These are phyloP conservation scores for Cranoglanis bouderius DNA, from an alignment of 2,113 vertebrate genomes.

Conservation along the genomic window DNA sequence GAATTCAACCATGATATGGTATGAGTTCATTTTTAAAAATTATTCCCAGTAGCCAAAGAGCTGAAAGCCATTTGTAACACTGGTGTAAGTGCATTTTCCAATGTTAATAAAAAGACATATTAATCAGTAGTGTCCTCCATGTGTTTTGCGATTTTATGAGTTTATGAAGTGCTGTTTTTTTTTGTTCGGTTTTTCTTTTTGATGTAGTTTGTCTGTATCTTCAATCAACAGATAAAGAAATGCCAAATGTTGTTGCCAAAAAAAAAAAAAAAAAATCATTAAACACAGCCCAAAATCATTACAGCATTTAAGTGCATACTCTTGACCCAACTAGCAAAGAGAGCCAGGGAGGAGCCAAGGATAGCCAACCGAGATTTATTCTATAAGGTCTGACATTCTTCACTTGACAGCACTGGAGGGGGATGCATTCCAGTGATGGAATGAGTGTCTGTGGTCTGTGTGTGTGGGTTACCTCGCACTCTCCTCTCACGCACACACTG, in stretches of 20 bases:
- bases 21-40: neutral
- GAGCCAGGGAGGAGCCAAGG: conserved; percentile 11
- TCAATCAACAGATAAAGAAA: neutral
- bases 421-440: conserved; percentile 36
- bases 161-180: neutral
- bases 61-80: neutral
- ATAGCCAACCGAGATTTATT: conserved; percentile 19
- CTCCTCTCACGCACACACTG: conserved; percentile 91
- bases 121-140: neutral
- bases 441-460: conserved; percentile 13
- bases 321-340: neutral
- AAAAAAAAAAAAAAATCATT: neutral
- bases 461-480: conserved; percentile 81
- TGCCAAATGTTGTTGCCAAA: neutral
- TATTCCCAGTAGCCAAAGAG: neutral
- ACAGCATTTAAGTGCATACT: neutral
- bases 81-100: neutral
- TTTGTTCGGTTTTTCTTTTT: neutral
- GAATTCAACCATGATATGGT: neutral
- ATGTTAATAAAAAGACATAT: neutral
- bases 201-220: neutral
- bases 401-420: conserved; percentile 36
- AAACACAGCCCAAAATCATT: neutral
- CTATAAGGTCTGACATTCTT: conserved; percentile 44
- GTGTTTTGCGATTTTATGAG: neutral